phyloP scores from a whole-genome alignment of 1,140 invertebrate genomes.

The Drosophila navojoa region DNA sequence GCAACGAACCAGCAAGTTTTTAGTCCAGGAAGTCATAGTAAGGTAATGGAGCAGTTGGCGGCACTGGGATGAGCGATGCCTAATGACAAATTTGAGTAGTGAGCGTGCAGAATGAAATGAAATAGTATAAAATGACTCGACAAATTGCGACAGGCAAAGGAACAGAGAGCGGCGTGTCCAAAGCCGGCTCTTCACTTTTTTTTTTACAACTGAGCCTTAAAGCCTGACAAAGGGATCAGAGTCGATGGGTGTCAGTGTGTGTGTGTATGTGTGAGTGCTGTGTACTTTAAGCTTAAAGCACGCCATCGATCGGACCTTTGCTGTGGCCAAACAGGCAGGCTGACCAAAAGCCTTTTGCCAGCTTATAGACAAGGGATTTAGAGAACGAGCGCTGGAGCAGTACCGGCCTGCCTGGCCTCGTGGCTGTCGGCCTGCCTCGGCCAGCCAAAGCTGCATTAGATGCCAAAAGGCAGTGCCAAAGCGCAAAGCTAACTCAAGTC shows the following conservation, averaged over 20 bases:
- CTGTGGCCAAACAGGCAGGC: constrained; percentile 9
- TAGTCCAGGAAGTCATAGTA: constrained; percentile 70
- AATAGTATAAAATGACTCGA: constrained; percentile 41
- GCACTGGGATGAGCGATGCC: constrained; percentile 38
- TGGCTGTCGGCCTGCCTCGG: not conserved
- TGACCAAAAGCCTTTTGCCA: constrained; percentile 38
- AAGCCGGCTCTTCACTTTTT: constrained; percentile 4
- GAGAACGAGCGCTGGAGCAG: not conserved
- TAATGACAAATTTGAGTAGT: constrained; percentile 54
- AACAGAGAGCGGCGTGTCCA: constrained; percentile 1
- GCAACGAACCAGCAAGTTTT: constrained; percentile 31
- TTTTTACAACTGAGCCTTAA: constrained; percentile 6
- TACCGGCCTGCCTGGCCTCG: not conserved
- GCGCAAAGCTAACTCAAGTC: constrained; percentile 25
- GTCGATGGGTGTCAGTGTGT: not conserved
- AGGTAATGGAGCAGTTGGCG: constrained; percentile 61
- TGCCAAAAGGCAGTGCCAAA: constrained; percentile 20
- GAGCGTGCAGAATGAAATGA: constrained; percentile 17
- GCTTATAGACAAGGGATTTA: constrained; percentile 43
- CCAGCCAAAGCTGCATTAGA: constrained; percentile 20
- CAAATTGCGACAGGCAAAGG: constrained; percentile 28
- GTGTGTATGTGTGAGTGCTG: not conserved
- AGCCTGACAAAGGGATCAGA: not conserved
- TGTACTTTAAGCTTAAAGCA: constrained; percentile 14
- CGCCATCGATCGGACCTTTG: constrained; percentile 50